These are phyloP conservation scores for Indri indri DNA, from an alignment of 2,113 vertebrate species.

Conservation along the genomic window DNA sequence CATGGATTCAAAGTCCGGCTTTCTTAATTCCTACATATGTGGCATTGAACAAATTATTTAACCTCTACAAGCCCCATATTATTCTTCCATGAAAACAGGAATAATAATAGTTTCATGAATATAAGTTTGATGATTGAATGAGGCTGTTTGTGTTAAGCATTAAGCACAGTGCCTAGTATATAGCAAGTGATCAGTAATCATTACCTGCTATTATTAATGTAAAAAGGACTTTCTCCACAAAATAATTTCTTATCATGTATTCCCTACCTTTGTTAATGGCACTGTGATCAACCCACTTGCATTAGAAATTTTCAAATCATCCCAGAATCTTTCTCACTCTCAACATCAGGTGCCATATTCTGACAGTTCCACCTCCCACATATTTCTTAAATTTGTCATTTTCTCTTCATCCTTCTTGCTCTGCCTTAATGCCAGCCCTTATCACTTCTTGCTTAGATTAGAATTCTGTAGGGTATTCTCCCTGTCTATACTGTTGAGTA, in stretches of 20 bases:
- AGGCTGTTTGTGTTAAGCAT: background rate
- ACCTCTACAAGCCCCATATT: background rate
- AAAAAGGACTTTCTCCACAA: background rate
- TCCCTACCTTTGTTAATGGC: background rate
- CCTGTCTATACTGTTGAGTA: background rate
- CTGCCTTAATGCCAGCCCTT: background rate
- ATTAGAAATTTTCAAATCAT: conserved; percentile 43
- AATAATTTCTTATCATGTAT: background rate
- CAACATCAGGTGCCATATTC: conserved; percentile 38
- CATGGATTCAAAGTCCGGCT: background rate
- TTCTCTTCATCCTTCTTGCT: conserved; percentile 37
- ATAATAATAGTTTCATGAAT: background rate
- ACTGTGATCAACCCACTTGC: background rate
- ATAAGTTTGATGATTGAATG: background rate
- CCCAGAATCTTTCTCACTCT: conserved; percentile 47
- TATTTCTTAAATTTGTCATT: conserved; percentile 66
- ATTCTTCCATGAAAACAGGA: background rate
- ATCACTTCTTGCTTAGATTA: conserved; percentile 44
- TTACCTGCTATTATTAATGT: background rate
- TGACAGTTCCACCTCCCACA: conserved; percentile 37
- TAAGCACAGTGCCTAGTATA: background rate
- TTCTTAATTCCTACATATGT: background rate
- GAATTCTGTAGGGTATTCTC: conserved; percentile 13
- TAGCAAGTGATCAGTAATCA: background rate
- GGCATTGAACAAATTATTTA: background rate